Evolutionary conservation across 2,113 vertebrate genomes (phyloP).

Genomic region (Salvator merianae): DNA sequence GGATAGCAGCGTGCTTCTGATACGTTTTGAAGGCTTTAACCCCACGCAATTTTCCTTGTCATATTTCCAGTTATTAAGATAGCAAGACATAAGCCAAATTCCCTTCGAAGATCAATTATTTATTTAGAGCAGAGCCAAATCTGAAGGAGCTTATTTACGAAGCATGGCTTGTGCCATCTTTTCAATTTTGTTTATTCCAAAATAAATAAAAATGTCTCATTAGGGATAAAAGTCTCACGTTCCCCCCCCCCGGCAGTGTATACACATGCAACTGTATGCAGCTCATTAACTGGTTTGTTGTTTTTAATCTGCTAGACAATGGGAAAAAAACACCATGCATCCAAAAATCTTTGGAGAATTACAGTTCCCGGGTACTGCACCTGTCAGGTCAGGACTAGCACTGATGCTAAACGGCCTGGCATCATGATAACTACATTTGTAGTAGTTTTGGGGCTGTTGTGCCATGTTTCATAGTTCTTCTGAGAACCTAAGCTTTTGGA

Average conservation of each 20-base stretch:
- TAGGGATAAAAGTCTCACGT: conserved; percentile 62
- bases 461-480: no score
- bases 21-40: conserved; percentile 45
- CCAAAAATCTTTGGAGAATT: neutral
- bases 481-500: no score
- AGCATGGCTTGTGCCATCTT: conserved; percentile 46
- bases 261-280: conserved; percentile 34
- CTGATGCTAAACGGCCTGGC: no score
- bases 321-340: neutral
- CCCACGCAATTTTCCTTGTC: conserved; percentile 9
- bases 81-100: conserved; percentile 47
- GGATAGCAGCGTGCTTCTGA: conserved; percentile 28
- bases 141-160: conserved; percentile 47
- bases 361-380: neutral
- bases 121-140: conserved; percentile 42
- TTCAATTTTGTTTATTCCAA: conserved; percentile 61
- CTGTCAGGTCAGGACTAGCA: neutral
- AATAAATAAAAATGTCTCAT: conserved; percentile 68
- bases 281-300: conserved; percentile 28
- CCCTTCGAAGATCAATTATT: conserved; percentile 60
- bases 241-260: neutral
- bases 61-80: conserved; percentile 47
- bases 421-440: no score
- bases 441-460: no score
- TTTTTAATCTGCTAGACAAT: conserved; percentile 14